Percentiles rank a stretch among this genome's conserved stretches.
phyloP scores from a whole-genome alignment of 2,113 vertebrate genomes.

The Monarcha castaneiventris region DNA sequence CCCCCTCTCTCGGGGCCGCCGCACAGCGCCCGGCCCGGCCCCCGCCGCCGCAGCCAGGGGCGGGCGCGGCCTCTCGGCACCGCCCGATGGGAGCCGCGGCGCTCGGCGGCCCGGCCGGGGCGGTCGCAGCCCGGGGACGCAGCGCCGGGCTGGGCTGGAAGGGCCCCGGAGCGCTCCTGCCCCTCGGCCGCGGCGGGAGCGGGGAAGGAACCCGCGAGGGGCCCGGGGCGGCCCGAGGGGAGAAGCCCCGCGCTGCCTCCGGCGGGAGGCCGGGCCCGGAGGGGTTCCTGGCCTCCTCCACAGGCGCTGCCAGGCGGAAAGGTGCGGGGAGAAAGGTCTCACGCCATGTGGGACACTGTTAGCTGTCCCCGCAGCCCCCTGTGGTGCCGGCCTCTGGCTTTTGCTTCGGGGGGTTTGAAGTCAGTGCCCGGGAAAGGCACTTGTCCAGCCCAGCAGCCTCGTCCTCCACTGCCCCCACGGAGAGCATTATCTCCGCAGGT shows the following conservation, averaged over 20 bases:
- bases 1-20: too few relatives aligned
- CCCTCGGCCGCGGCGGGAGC: neutral
- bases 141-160: neutral
- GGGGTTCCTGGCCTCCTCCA: neutral
- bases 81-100: neutral
- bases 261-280: neutral
- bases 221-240: neutral
- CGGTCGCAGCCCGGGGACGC: fast-evolving
- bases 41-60: neutral
- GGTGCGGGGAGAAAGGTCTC: neutral
- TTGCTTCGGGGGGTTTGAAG: neutral
- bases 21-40: too few relatives aligned
- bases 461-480: fast-evolving
- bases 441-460: neutral
- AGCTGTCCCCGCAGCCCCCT: neutral
- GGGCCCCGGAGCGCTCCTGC: neutral
- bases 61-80: neutral
- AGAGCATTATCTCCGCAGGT: fast-evolving
- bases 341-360: fast-evolving
- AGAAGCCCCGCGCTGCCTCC: neutral
- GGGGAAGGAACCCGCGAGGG: too few relatives aligned
- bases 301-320: fast-evolving
- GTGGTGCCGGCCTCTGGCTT: neutral
- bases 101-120: neutral
- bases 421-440: neutral